phyloP scores from a whole-genome alignment of 2,888 invertebrate genomes.

The Strigamia maritima region DNA sequence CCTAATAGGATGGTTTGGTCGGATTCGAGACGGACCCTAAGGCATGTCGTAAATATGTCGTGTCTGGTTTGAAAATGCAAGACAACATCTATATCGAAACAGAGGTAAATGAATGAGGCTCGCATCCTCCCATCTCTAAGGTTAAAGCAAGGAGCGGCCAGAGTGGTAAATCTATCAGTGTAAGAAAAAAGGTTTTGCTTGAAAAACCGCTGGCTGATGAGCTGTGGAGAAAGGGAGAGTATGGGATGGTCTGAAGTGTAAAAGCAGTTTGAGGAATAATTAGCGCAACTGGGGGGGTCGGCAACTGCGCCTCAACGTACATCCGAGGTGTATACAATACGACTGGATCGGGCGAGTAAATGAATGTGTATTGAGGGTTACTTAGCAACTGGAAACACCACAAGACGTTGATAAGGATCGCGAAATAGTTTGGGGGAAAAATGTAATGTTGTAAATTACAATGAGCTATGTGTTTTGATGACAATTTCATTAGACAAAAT shows the following conservation, averaged over 20 bases:
- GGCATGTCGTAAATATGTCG: constrained; percentile 14
- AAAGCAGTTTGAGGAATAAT: constrained; percentile 2
- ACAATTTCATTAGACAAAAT: constrained; percentile 19
- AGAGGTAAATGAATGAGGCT: background rate
- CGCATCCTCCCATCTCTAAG: constrained; percentile 1
- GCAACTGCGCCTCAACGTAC: background rate
- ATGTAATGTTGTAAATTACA: background rate
- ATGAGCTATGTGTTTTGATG: background rate
- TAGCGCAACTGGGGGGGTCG: constrained; percentile 1
- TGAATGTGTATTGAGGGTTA: background rate
- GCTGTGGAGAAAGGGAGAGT: background rate
- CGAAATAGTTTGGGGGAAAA: background rate
- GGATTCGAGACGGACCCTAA: background rate
- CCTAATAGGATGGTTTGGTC: background rate
- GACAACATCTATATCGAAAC: constrained; percentile 10
- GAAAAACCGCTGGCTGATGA: background rate
- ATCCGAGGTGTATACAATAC: background rate
- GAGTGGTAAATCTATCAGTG: constrained; percentile 10
- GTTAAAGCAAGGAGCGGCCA: constrained; percentile 4
- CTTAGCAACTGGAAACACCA: background rate
- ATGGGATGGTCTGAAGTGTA: background rate
- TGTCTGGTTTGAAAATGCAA: constrained; percentile 8
- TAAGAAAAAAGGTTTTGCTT: background rate
- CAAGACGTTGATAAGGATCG: background rate
- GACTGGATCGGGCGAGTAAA: background rate